Base-by-base conservation (phyloP, 2,797 vertebrate species). In the Xiphorhynchus erythropygius region DNA sequence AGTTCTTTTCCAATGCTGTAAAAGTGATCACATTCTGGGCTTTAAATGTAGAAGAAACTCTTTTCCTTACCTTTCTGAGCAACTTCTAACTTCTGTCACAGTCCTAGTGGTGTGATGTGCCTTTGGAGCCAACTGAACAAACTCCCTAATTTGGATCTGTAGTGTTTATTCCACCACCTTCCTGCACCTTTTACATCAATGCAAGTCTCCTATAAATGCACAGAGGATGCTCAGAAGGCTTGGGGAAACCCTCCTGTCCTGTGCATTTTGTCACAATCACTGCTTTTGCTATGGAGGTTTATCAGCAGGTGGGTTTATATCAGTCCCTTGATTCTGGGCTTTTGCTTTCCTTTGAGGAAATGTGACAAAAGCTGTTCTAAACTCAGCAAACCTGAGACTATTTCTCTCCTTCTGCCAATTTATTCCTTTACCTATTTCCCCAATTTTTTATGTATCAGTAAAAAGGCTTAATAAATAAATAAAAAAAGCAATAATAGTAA, bases 81-180 rank as follows among this genome's bases (percentile, higher is more conserved):
- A 75, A 28, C 7, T 83, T 64, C n/a, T 46, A 5, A 27, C n/a
- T 79, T 49, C 35, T 88, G 19, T 73, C 18, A 6, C 23, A 49
- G 32, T 32, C 35, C 24, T 55, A 0, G n/a, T 55, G 2, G 0
- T 14, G 50, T 35, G 13, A 41, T 37, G 13, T 57, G 18, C 14
- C 79, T 30, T 64, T 83, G 37, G 41, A 81, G 23, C 18, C 53
- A 44, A 0, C 49, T 74, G 68, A 53, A 44, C 16, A 46, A 80
- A 87, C 77, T 41, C 37, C 13, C 21, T 7, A 49, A 77, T 60
- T 80, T 70, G 15, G 42, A 47, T 0, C 12, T 33, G 0, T 59
- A 70, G 2, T 25, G 13, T 78, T 90, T 59, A 32, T 91, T 70
- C 53, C 11, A 4, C 52, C 57, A 24, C 49, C 7, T 59, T 47